A percentile compares a stretch with the other conserved stretches of the same genome.
Evolutionary conservation across 1,140 invertebrate genomes (phyloP).

Genomic region (Anagrus nilaparvatae): DNA sequence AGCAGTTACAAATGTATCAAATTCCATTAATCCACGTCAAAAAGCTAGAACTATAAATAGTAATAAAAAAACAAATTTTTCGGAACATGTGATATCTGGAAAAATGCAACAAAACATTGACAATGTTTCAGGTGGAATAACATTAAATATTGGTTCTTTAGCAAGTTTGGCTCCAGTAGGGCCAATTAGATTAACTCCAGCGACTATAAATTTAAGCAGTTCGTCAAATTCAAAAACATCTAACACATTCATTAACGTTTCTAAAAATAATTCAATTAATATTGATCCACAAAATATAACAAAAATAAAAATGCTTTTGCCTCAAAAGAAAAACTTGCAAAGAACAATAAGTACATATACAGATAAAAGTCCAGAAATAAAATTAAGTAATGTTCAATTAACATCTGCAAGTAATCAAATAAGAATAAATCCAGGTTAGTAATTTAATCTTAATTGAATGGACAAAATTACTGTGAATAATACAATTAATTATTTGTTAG

Average conservation of each 20-base stretch:
- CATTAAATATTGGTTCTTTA: constrained; percentile 41
- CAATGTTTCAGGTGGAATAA: constrained; percentile 34
- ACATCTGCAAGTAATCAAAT: constrained; percentile 22
- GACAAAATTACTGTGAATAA: too few relatives aligned
- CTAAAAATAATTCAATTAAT: constrained; percentile 23
- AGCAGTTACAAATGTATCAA: too few relatives aligned
- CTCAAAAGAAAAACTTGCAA: constrained; percentile 28
- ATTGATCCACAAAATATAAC: constrained; percentile 16
- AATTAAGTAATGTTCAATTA: constrained; percentile 23
- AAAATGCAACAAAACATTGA: constrained; percentile 24
- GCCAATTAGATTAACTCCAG: constrained; percentile 34
- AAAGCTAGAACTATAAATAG: too few relatives aligned
- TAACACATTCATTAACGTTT: constrained; percentile 17
- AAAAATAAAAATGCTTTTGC: constrained; percentile 31
- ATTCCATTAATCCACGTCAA: too few relatives aligned
- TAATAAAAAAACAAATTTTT: constrained; percentile 23
- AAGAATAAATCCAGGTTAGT: constrained; percentile 20
- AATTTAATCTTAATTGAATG: too few relatives aligned
- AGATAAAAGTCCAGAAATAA: constrained; percentile 19
- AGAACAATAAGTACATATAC: constrained; percentile 25
- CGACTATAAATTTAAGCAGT: constrained; percentile 12
- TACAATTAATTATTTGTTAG: too few relatives aligned
- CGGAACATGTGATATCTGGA: constrained; percentile 22
- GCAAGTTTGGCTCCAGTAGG: constrained; percentile 39
- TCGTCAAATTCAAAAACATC: constrained; percentile 13